Conservation (phyloP, 2,113 vertebrate species). For the Reinhardtius hippoglossoides region DNA sequence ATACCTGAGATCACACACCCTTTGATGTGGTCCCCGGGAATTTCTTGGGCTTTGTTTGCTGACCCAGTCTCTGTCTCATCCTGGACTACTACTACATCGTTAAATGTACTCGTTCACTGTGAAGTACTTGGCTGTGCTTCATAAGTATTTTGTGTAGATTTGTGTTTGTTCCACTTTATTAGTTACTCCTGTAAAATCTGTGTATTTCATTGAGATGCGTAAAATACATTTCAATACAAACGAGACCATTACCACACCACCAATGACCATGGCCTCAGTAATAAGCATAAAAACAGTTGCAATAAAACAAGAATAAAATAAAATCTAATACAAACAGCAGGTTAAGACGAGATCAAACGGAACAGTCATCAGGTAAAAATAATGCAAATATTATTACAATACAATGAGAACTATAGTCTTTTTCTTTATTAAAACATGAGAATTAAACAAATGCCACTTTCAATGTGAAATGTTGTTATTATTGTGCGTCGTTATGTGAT, state of each 20-base stretch:
- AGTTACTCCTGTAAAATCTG: too few relatives aligned
- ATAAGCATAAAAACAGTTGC: too few relatives aligned
- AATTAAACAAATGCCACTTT: too few relatives aligned
- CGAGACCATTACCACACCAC: background rate
- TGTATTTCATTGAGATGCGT: too few relatives aligned
- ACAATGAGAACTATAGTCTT: background rate
- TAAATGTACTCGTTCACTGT: conserved; percentile 9
- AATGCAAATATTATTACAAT: too few relatives aligned
- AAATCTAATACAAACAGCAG: too few relatives aligned
- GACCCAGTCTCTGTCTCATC: conserved; percentile 8
- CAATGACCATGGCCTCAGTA: too few relatives aligned
- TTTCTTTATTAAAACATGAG: too few relatives aligned
- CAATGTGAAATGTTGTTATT: background rate
- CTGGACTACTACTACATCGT: conserved; percentile 17
- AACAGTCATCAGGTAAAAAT: too few relatives aligned
- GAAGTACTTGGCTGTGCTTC: conserved; percentile 8
- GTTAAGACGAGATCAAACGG: too few relatives aligned
- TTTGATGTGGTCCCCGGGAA: conserved; percentile 51
- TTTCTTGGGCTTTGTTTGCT: conserved; percentile 46
- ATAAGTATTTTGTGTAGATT: background rate
- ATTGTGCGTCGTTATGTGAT: background rate
- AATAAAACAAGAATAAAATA: too few relatives aligned
- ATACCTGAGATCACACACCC: conserved; percentile 48
- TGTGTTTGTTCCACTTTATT: background rate
- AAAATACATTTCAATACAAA: background rate